Base-by-base conservation (phyloP, 2,113 vertebrate genomes). In the Rutilus rutilus region DNA sequence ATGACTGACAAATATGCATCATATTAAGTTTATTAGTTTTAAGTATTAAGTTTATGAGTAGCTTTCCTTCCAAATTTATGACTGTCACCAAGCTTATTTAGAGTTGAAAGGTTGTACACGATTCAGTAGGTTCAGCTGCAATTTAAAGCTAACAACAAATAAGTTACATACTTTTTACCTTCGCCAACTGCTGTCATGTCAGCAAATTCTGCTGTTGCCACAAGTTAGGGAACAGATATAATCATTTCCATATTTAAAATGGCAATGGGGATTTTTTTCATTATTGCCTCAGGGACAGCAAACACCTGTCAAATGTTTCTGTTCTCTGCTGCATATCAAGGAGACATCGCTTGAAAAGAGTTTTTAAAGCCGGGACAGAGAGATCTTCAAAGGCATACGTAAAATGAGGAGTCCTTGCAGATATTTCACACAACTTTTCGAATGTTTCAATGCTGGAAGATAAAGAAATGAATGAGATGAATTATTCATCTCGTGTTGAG, bases 201-300 rank as follows among this genome's bases (percentile, higher is more conserved):
- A 93, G 91, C 91, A 90, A 27, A 90, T 90, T 93, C 88, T 91
- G 88, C 83, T 42, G 9, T 78, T 79, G 89, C 85, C 82, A 62
- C 88, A 74, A 83, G 78, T 89, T 82, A 91, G 84, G 85, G 87
- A 75, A 81, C 36, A 77, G 86, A 91, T 79, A 82, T 90, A 86
- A 78, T 86, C 36, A 89, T 92, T 85, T 75, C 74, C 91, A 87
- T 89, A 79, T 83, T 87, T 91, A 89, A 91, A 91, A 91, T 91
- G 90, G 69, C 90, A 92, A 94, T 93, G 86, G 83, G 71, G 71
- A 88, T 90, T 89, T 88, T 90, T 90, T 87, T 50, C 87, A 76
- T 91, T 42, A 81, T 62, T 89, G 88, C 89, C 86, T 87, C 19
- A 1, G 59, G 88, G 85, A 86, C 65, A 79, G 88, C 64, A 87